Conservation (phyloP, 2,888 invertebrate species). For the Microplitis manilae region DNA sequence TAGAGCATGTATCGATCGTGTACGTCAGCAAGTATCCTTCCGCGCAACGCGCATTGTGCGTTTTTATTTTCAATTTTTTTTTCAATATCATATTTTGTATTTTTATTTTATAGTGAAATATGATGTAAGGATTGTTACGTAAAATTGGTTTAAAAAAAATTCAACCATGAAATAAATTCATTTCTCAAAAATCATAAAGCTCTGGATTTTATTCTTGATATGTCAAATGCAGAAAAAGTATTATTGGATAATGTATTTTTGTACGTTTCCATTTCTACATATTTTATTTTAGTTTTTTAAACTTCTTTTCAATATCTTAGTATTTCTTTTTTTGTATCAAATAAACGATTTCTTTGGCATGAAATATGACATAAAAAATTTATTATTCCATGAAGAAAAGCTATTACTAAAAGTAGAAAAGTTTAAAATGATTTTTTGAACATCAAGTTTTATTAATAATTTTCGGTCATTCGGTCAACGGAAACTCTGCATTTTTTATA, state of each 20-base stretch:
- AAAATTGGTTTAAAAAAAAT: not conserved
- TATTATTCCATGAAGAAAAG: not conserved
- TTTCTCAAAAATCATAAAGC: not conserved
- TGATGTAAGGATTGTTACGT: not conserved
- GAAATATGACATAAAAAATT: not conserved
- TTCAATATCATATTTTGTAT: not conserved
- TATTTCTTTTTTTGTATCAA: not conserved
- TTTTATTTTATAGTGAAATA: not conserved
- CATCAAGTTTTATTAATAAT: too few species aligned
- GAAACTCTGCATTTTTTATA: not conserved
- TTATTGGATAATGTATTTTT: not conserved
- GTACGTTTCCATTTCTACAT: not conserved
- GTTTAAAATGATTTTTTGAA: not conserved
- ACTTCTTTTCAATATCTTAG: not conserved
- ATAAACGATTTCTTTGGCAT: not conserved
- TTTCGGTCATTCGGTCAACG: not conserved
- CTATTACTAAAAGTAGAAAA: not conserved
- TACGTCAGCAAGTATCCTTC: not conserved
- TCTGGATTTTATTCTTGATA: not conserved
- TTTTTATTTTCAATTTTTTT: not conserved
- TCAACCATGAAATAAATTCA: not conserved
- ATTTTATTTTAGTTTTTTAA: not conserved
- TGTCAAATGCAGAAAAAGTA: not conserved
- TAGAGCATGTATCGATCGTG: not conserved
- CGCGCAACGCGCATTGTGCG: conserved; percentile 1